Percentiles rank a stretch among this genome's conserved stretches.
These are phyloP conservation scores for Condylura cristata DNA, from an alignment of 2,113 vertebrate species.

Conservation along the genomic window DNA sequence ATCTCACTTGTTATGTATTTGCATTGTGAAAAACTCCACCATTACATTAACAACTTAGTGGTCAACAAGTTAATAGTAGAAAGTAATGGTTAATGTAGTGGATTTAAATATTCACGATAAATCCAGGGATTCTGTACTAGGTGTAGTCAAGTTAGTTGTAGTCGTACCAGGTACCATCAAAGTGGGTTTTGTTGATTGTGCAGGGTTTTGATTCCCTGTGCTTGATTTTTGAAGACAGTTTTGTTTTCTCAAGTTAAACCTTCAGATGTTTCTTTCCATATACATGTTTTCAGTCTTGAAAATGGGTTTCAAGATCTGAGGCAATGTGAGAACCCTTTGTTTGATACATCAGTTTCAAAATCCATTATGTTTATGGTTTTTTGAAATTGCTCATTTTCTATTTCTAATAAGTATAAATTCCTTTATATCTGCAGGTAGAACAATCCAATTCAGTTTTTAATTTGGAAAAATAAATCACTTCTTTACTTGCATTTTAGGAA, in stretches of 20 bases:
- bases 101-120: neutral
- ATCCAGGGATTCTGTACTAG: neutral
- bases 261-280: neutral
- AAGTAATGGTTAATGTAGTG: neutral
- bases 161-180: neutral
- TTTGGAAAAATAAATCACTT: neutral
- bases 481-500: neutral
- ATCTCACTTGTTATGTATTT: conserved; percentile 18
- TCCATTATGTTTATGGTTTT: neutral
- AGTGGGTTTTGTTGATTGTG: neutral
- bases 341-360: neutral
- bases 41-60: neutral
- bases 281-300: neutral
- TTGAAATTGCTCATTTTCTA: neutral
- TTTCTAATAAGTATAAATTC: neutral
- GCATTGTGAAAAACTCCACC: neutral
- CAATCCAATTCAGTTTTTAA: neutral
- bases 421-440: neutral
- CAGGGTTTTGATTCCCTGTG: neutral
- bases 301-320: neutral
- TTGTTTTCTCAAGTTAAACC: neutral
- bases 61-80: neutral
- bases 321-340: neutral
- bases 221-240: neutral
- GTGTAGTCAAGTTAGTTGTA: too few species aligned